phyloP scores from a whole-genome alignment of 2,113 vertebrate genomes.

The Ginglymostoma cirratum region DNA sequence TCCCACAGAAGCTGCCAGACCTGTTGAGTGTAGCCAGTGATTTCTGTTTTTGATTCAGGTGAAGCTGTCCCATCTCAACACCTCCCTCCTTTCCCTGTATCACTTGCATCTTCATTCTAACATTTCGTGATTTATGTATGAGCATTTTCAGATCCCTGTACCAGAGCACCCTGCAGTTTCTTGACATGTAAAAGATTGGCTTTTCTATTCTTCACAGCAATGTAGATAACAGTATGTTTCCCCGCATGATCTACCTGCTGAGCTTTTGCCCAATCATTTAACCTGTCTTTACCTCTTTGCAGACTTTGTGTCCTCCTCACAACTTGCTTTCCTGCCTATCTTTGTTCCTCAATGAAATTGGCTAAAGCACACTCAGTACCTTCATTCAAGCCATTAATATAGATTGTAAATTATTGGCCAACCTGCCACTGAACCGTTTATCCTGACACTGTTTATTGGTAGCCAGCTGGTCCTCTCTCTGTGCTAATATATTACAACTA shows the following conservation, averaged over 20 bases:
- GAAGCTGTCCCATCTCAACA: too few relatives aligned
- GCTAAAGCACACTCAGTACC: not conserved
- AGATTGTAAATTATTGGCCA: not conserved
- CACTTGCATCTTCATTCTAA: not conserved
- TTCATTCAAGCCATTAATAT: too few relatives aligned
- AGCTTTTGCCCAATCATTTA: not conserved
- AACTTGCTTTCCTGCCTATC: not conserved
- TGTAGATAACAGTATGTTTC: not conserved
- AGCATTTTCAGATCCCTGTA: too few relatives aligned
- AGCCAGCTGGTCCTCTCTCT: too few relatives aligned
- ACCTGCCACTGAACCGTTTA: not conserved
- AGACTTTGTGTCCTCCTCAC: not conserved
- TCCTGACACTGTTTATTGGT: too few relatives aligned
- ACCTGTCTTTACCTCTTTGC: not conserved
- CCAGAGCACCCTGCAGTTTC: not conserved
- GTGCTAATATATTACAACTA: too few relatives aligned
- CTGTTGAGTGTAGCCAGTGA: too few relatives aligned
- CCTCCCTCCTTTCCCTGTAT: too few relatives aligned
- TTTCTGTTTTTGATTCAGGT: too few relatives aligned
- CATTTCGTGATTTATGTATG: not conserved
- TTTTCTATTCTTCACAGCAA: not conserved
- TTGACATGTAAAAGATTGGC: not conserved
- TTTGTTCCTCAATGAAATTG: not conserved
- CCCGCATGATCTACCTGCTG: not conserved
- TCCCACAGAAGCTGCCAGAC: too few relatives aligned